Evolutionary conservation across 2,113 vertebrate species (phyloP).

Genomic region (Calidris pygmaea): DNA sequence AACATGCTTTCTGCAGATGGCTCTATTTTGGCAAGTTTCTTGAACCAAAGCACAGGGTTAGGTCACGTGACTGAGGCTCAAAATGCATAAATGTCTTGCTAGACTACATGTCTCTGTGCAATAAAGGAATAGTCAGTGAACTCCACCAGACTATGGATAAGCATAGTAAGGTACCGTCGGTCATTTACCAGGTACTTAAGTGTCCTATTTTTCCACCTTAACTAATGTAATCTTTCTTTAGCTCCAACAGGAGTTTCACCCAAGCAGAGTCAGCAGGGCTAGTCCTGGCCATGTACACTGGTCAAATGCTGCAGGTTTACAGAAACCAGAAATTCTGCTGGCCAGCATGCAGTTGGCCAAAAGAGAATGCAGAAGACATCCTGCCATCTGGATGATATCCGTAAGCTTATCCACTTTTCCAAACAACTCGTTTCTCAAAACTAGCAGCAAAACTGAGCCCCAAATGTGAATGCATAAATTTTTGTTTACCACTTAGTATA

Average conservation of each 20-base stretch:
- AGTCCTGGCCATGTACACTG: accelerated
- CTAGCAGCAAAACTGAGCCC: background rate
- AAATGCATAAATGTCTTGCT: background rate
- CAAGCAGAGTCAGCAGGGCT: background rate
- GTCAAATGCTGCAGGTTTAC: background rate
- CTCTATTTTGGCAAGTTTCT: background rate
- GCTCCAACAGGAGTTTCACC: background rate
- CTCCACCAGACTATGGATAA: background rate
- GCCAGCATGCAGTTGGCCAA: background rate
- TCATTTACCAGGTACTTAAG: background rate
- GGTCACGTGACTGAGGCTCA: accelerated
- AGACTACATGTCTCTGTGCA: background rate
- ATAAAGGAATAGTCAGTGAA: background rate
- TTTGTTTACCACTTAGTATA: background rate
- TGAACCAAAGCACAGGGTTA: accelerated
- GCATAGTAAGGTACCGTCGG: accelerated
- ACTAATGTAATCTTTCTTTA: background rate
- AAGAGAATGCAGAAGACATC: background rate
- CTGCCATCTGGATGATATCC: background rate
- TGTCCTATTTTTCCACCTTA: background rate
- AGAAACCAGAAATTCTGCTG: background rate
- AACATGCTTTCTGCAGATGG: background rate
- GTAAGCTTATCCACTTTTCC: background rate
- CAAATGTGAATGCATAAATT: background rate
- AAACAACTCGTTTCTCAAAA: background rate